Conservation (phyloP, 2,797 vertebrate species). For the Adrianichthys oophorus region DNA sequence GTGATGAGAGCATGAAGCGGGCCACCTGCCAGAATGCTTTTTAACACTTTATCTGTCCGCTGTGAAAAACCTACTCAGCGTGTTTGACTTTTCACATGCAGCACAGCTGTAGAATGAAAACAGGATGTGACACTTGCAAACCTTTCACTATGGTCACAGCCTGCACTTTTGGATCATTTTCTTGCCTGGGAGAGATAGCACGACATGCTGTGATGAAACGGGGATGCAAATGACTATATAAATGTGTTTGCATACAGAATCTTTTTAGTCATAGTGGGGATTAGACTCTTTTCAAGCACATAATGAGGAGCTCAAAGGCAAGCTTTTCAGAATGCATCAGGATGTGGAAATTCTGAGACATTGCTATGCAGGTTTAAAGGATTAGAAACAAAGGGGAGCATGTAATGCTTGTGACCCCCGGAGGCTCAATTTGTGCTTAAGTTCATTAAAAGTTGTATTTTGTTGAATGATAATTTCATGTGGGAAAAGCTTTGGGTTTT, state of each 20-base stretch:
- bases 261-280: constrained; percentile 57
- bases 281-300: constrained; percentile 39
- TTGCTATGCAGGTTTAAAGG: constrained; percentile 9
- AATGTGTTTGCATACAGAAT: constrained; percentile 47
- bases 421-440: not conserved
- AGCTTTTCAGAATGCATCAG: constrained; percentile 35
- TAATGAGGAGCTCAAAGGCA: constrained; percentile 53
- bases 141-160: not conserved
- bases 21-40: constrained; percentile 30
- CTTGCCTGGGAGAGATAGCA: not conserved
- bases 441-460: no score
- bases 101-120: constrained; percentile 3
- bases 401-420: not conserved
- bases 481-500: no score
- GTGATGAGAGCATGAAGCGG: constrained; percentile 16
- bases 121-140: constrained; percentile 5
- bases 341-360: constrained; percentile 26
- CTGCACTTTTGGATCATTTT: constrained; percentile 1
- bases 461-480: no score
- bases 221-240: constrained; percentile 37
- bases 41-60: constrained; percentile 35
- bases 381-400: not conserved
- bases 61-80: constrained; percentile 29
- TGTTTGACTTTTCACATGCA: constrained; percentile 20
- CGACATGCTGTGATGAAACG: not conserved